Evolutionary conservation across 2,797 vertebrate species (phyloP).

Genomic region (Tragopan temminckii): DNA sequence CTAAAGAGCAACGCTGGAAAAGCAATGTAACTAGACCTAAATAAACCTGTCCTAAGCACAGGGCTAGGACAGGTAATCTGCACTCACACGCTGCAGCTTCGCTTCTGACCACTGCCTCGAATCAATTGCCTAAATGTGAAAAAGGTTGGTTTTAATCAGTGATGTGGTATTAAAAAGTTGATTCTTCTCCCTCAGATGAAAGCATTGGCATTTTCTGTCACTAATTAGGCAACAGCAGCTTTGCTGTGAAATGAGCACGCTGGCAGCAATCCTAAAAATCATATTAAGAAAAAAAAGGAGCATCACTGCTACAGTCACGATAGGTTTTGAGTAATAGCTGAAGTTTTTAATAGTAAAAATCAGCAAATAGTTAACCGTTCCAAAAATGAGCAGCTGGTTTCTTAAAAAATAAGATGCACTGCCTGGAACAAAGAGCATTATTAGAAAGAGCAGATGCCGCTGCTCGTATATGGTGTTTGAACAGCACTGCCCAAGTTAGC

Average conservation of each 20-base stretch:
- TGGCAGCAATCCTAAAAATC: neutral
- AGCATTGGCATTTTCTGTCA: neutral
- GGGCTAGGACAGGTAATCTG: neutral
- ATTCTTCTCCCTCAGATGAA: neutral
- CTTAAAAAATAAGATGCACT: slow-evolving; percentile 1
- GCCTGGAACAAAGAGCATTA: neutral
- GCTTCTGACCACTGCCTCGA: neutral
- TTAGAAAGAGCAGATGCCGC: slow-evolving; percentile 20
- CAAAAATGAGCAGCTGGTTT: neutral
- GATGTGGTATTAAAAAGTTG: neutral
- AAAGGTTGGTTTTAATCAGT: neutral
- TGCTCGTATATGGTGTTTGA: neutral
- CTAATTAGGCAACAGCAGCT: neutral
- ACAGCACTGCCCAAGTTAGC: neutral
- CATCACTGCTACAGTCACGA: neutral
- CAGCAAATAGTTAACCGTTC: neutral
- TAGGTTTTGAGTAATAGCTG: neutral
- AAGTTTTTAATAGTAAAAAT: slow-evolving; percentile 18
- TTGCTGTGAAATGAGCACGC: neutral
- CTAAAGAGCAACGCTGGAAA: neutral
- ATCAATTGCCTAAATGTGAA: neutral
- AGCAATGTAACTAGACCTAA: neutral
- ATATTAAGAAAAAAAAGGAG: neutral
- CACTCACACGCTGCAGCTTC: neutral
- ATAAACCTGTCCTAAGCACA: neutral